Percentiles rank a stretch among this genome's conserved stretches.
phyloP scores from a whole-genome alignment of 1,140 invertebrate genomes.

The Aphelenchoides fujianensis region DNA sequence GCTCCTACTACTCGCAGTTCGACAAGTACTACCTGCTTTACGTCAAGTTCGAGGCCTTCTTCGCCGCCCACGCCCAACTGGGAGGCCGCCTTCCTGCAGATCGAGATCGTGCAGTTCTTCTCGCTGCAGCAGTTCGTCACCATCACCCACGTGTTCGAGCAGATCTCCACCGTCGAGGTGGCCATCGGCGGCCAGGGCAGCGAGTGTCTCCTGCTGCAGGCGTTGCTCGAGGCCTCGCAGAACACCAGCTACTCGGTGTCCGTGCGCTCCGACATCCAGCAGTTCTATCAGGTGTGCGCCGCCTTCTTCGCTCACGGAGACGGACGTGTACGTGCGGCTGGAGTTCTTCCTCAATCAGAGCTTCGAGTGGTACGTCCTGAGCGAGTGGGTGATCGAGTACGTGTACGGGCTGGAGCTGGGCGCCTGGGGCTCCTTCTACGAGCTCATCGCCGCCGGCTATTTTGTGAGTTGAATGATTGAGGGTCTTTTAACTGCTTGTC shows the following conservation, averaged over 20 bases:
- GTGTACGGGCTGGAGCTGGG: background rate
- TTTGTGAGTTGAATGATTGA: background rate
- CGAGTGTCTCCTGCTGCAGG: constrained; percentile 15
- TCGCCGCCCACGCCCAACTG: background rate
- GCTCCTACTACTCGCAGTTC: constrained; percentile 2
- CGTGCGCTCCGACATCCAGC: constrained; percentile 10
- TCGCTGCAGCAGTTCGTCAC: background rate
- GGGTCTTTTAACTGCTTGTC: too few species aligned
- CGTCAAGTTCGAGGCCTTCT: background rate
- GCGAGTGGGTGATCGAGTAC: background rate
- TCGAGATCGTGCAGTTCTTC: background rate
- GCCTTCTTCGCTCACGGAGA: background rate
- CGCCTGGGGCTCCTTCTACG: background rate
- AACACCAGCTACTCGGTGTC: constrained; percentile 21
- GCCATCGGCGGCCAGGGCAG: background rate
- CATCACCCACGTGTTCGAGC: background rate
- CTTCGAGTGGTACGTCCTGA: background rate
- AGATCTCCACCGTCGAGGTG: background rate
- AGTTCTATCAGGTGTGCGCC: constrained; percentile 1
- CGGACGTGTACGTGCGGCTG: background rate
- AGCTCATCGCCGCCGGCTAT: constrained; percentile 4
- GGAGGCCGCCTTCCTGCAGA: background rate
- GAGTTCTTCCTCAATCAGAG: background rate
- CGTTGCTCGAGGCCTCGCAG: background rate
- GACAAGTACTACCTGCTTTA: constrained; percentile 8